phyloP scores from a whole-genome alignment of 2,113 vertebrate species.

The Melanocharis versteri region DNA sequence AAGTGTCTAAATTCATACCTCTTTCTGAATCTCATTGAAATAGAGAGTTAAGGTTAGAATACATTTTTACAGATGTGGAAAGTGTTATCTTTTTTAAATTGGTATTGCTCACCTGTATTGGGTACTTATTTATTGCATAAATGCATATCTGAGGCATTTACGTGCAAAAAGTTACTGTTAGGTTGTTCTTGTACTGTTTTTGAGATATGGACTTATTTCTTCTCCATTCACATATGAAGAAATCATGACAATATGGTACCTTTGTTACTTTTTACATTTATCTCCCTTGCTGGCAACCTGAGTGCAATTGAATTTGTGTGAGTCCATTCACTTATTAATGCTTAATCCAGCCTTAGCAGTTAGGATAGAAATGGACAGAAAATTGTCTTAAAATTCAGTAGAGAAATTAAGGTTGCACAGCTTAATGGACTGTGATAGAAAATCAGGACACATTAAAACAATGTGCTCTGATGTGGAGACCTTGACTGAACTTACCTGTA shows the following conservation, averaged over 20 bases:
- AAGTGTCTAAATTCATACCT: not conserved
- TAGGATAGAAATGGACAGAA: not conserved
- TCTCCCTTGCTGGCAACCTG: not conserved
- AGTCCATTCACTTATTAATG: not conserved
- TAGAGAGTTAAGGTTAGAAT: not conserved
- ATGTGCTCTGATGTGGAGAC: not conserved
- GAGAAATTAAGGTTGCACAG: not conserved
- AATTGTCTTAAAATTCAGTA: not conserved
- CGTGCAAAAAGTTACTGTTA: not conserved
- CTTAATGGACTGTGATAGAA: not conserved
- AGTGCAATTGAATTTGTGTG: not conserved
- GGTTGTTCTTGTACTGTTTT: not conserved
- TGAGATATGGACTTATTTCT: not conserved
- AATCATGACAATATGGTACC: not conserved
- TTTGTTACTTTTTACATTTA: not conserved
- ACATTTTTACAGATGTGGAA: not conserved
- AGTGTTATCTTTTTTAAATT: not conserved
- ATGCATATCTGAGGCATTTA: not conserved
- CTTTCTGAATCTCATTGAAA: not conserved
- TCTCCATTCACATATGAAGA: not conserved
- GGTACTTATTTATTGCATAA: not conserved
- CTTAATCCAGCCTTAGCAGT: not conserved
- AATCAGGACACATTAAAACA: not conserved
- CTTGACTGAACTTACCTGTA: slow-evolving; percentile 78
- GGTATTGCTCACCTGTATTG: not conserved